Conservation (phyloP, 2,888 invertebrate genomes). For the Campoplex nolae region DNA sequence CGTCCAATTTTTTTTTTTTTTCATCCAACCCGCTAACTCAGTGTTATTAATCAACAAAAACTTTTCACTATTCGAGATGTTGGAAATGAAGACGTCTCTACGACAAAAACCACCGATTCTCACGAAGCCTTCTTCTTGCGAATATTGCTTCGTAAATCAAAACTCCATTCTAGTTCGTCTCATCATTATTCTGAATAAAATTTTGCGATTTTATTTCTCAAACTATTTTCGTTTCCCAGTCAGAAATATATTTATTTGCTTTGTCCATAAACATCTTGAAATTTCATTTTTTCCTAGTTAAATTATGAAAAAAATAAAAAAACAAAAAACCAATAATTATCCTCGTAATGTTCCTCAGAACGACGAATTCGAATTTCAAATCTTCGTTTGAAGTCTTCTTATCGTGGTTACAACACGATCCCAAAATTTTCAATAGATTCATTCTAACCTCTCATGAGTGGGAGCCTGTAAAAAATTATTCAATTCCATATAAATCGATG, state of each 20-base stretch:
- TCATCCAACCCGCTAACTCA: not conserved
- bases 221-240: not conserved
- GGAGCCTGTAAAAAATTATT: too few species aligned
- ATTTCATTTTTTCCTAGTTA: not conserved
- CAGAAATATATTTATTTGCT: not conserved
- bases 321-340: too few species aligned
- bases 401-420: too few species aligned
- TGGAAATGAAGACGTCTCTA: conserved; percentile 56
- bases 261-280: not conserved
- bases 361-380: too few species aligned
- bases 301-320: not conserved
- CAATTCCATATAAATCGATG: too few species aligned
- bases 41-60: conserved; percentile 62
- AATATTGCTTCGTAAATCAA: conserved; percentile 58
- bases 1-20: conserved; percentile 30
- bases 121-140: conserved; percentile 19
- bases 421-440: too few species aligned
- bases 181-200: not conserved
- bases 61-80: conserved; percentile 47
- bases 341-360: too few species aligned
- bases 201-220: not conserved
- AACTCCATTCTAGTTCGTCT: not conserved
- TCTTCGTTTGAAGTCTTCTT: too few species aligned
- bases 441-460: too few species aligned
- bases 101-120: conserved; percentile 31